Evolutionary conservation across 2,113 vertebrate genomes (phyloP), one percentile per base, ranked within the genome.

Genomic region (Deroptyus accipitrinus): DNA sequence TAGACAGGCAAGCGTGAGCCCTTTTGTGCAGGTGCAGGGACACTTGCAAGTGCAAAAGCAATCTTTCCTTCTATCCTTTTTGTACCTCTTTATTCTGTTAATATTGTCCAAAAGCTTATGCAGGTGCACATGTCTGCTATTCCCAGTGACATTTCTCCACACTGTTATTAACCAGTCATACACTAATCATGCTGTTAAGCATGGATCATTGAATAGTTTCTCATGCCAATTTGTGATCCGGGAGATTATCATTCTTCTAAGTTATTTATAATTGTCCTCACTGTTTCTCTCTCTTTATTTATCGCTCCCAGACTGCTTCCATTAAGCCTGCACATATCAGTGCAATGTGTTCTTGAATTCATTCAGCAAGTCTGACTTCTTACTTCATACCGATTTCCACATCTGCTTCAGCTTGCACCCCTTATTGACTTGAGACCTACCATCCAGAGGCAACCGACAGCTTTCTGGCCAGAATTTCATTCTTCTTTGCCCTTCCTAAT

Each of bases 111-210:
- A 78, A 91, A 49, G 39, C 66, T 94, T 73, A 37, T 73, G 74
- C 81, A 95, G 94, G 81, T 95, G 80, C 76, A 18, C 35, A 39
- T 4, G 3, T 75, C 46, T 83, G n/a, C 48, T 87, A 92, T 87
- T 92, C 66, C 27, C 33, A 20, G 69, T 76, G 89, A 91, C 77
- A 81, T 94, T 96, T 91, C 77, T 68, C 74, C 2, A 4, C 69
- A 86, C 74, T 87, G 37, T 57, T 95, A 96, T 96, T 97, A 96
- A 87, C 88, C 74, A 95, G 89, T 92, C 93, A 91, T 92, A 92
- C 83, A 61, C 83, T 95, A 92, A 95, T 94, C 81, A 68, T 73
- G 74, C 74, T 57, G 48, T 91, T 89, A 94, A 94, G 55, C 86
- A 82, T 28, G 94, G 91, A 95, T 96, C 84, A 86, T 87, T 96